phyloP scores from a whole-genome alignment of 2,797 vertebrate species.

The Caiman crocodilus region DNA sequence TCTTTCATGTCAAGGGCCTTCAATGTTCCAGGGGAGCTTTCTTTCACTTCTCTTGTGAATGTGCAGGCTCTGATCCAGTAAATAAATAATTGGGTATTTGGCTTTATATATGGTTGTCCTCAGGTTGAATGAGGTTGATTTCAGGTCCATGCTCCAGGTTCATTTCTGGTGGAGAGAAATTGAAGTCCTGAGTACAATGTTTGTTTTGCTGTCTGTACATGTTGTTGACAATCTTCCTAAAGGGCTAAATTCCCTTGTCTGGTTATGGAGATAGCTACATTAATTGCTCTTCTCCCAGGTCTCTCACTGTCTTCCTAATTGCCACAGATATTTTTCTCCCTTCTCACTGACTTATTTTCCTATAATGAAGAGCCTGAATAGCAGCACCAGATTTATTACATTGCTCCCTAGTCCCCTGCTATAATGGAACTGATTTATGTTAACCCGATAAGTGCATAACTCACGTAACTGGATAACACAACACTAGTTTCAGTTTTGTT shows the following conservation, averaged over 20 bases:
- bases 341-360: not conserved
- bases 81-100: not conserved
- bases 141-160: not conserved
- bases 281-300: not conserved
- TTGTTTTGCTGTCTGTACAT: not conserved
- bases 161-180: not conserved
- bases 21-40: not conserved
- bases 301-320: not conserved
- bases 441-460: not conserved
- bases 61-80: not conserved
- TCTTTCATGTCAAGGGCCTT: not conserved
- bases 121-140: not conserved
- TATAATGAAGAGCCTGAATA: not conserved
- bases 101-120: not conserved
- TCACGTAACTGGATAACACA: not conserved
- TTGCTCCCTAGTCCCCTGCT: constrained; percentile 48
- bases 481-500: no score
- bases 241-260: not conserved
- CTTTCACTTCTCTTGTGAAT: not conserved
- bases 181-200: not conserved
- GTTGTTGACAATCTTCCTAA: not conserved
- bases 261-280: not conserved
- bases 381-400: constrained; percentile 33
- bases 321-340: not conserved
- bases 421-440: constrained; percentile 9